Percentiles rank a stretch among this genome's conserved stretches.
Conservation (phyloP, 2,888 invertebrate genomes). For the Xestia sexstrigata region DNA sequence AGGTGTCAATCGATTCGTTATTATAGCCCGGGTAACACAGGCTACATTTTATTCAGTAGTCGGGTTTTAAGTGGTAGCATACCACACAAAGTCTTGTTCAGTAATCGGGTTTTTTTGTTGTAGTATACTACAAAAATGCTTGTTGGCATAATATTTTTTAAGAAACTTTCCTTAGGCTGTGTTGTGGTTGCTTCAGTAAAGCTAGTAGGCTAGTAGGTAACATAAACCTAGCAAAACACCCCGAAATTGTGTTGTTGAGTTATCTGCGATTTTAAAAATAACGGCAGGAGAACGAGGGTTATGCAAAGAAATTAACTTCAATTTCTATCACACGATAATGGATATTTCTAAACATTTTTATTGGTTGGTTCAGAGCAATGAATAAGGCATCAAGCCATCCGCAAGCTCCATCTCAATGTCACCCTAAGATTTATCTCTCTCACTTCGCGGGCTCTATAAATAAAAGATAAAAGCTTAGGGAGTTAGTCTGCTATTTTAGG, state of each 20-base stretch:
- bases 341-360: constrained; percentile 25
- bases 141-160: neutral
- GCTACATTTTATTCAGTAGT: no score
- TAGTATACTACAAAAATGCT: no score
- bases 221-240: neutral
- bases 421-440: constrained; percentile 38
- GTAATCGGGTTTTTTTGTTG: no score
- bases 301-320: neutral
- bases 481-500: constrained; percentile 32
- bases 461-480: constrained; percentile 48
- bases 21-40: no score
- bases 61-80: no score
- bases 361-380: constrained; percentile 31
- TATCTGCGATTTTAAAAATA: no score
- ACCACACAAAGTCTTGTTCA: no score
- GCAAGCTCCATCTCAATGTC: constrained; percentile 32
- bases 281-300: no score
- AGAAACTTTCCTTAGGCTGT: neutral
- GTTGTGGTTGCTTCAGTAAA: neutral
- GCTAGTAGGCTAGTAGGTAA: neutral
- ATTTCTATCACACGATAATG: neutral
- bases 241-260: no score
- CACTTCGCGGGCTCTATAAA: constrained; percentile 21
- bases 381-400: constrained; percentile 39
- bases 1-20: no score